Evolutionary conservation across 2,113 vertebrate genomes (phyloP), one percentile per base, ranked within the genome.

Genomic region (Tachycineta bicolor): DNA sequence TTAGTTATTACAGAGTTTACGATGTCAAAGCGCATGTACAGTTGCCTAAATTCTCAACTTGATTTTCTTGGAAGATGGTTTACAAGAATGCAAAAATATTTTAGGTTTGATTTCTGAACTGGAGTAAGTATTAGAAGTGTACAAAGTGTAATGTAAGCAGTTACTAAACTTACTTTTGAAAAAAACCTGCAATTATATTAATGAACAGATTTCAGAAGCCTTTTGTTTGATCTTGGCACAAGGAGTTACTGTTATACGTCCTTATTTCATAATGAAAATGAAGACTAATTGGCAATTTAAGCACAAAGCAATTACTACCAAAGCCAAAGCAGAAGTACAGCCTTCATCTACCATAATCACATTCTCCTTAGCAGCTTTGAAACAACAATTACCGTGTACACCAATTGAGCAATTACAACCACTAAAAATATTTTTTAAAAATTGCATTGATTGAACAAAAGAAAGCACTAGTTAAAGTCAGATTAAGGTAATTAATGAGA

Each of bases 191-290:
- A 91, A 91, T 96, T 91, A 93, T 9, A 71, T 12, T 60, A 53
- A 89, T 64, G 23, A 79, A 81, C 10, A 81, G 65, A 79, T 69
- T 68, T 49, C 62, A 87, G 77, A 59, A 87, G n/a, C 18, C 41
- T 96, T 88, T 94, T 85, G 53, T 91, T 87, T 90, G 63, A 62
- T 77, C 41, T 95, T 96, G 93, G 90, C 89, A 95, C 52, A 88
- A 83, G 12, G 43, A 63, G 12, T 79, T 93, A 85, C 81, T 87
- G 49, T 88, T 91, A 85, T 33, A 88, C 3, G 7, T 47, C 21
- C 5, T 1, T 74, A 87, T 93, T 91, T 93, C 87, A 71, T 79
- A 74, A 83, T 22, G 83, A 94, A 89, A 88, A 74, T 25, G 9
- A 82, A 89, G 29, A 70, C 64, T 94, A 94, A 94, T 82, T 64